Evolutionary conservation across 2,888 invertebrate species (phyloP).

Genomic region (Adelphocoris suturalis): DNA sequence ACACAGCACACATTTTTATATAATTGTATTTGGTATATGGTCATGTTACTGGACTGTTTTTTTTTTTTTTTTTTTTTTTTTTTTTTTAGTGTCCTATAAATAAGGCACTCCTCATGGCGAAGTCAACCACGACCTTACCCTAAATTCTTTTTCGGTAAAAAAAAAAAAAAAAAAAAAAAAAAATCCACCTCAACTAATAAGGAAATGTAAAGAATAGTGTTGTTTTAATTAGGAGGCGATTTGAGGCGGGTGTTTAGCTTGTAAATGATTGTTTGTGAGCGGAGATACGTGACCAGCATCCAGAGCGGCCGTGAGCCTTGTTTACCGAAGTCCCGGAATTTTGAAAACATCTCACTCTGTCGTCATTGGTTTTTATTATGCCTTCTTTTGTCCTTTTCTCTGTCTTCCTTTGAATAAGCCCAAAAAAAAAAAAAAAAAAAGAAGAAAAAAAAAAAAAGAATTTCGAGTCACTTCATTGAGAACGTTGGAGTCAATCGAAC

Average conservation of each 20-base stretch:
- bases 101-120: not conserved
- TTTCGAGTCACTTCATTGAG: too few species aligned
- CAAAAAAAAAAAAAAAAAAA: too few species aligned
- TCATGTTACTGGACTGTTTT: too few species aligned
- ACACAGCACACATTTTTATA: too few species aligned
- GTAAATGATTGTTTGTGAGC: constrained; percentile 67
- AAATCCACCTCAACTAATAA: constrained; percentile 4
- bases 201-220: constrained; percentile 60
- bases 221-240: constrained; percentile 62
- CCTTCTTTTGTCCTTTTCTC: not conserved
- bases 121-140: constrained; percentile 51
- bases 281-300: constrained; percentile 65
- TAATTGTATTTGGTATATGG: too few species aligned
- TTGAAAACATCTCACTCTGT: constrained; percentile 47
- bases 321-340: constrained; percentile 58
- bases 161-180: too few species aligned
- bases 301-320: constrained; percentile 3
- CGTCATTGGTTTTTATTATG: not conserved
- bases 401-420: too few species aligned
- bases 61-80: too few species aligned
- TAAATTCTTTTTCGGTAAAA: constrained; percentile 24
- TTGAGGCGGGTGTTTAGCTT: constrained; percentile 67
- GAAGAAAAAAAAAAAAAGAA: too few species aligned
- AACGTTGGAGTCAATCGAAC: too few species aligned
- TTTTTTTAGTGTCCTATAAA: not conserved